Evolutionary conservation across 2,888 invertebrate species (phyloP).

Genomic region (Lepetodrilus schrolli): DNA sequence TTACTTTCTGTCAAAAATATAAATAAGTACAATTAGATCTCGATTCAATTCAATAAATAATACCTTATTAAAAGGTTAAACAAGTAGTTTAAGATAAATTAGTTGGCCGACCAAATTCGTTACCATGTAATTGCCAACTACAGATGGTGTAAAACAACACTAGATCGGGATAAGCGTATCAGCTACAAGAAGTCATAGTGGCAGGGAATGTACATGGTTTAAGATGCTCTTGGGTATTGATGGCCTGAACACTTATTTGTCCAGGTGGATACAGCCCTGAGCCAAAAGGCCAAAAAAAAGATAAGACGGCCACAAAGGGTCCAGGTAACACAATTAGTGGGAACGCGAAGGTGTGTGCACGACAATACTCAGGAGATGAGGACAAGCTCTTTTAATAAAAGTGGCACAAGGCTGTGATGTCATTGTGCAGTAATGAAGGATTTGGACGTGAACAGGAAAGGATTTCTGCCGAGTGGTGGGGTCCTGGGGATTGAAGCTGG

Average conservation of each 20-base stretch:
- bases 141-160: conserved; percentile 1
- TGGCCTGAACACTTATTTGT: not conserved
- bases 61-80: not conserved
- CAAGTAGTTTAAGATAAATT: no score
- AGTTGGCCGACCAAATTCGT: no score
- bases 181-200: not conserved
- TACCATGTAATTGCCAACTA: not conserved
- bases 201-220: not conserved
- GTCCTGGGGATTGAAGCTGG: not conserved
- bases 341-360: not conserved
- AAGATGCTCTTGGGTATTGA: not conserved
- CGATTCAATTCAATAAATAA: not conserved
- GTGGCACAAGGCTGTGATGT: conserved; percentile 22
- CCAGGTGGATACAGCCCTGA: not conserved
- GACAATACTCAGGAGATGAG: not conserved
- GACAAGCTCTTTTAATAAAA: conserved; percentile 20
- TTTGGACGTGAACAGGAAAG: no score
- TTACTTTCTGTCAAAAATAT: not conserved
- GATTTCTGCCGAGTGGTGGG: not conserved
- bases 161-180: not conserved
- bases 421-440: not conserved
- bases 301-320: not conserved
- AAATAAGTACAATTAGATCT: not conserved
- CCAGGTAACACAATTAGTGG: not conserved
- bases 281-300: not conserved